Base-by-base conservation (phyloP, 2,797 vertebrate species). In the Ptychobarbus kaznakovi region DNA sequence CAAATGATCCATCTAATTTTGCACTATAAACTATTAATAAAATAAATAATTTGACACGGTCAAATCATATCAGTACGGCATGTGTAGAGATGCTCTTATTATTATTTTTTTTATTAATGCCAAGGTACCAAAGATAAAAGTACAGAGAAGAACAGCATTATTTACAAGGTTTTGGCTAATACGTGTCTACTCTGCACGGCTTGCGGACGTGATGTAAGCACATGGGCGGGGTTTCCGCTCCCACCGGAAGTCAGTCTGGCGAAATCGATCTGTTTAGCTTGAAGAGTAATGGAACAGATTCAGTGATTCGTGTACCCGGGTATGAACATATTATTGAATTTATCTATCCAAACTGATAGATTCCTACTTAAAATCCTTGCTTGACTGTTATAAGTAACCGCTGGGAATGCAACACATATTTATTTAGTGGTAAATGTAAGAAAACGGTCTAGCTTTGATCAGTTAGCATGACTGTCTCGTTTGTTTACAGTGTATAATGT, bases 251-350 rank as follows among this genome's bases (percentile, higher is more conserved):
- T 49, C 3, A 49, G 9, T 2, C 22, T 15, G 56, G 32, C 38
- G 28, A 61, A 28, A 35, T 25, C 42, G 20, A 32, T 35, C 22
- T 56, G 40, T 18, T 85, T 61, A 72, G 28, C 53, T 13, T 20
- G 4, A 40, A 53, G 25, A 79, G 49, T 4, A 49, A 85, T 85
- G 83, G 83, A 40, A 38, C 3, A 72, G 46, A 70, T 38, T n/a
- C 65, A 35, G n/a, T 80, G 68, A 85, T n/a, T 35, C 40, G 9
- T 44, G 49, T 49, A 46, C 38, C 32, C 66, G 22, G 77, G 83
- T 85, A 85, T 72, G 66, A 69, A 3, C 4, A 32, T 7, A n/a
- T 28, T 15, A 6, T 4, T 68, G 0, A 12, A 35, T 49, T n/a
- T 9, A 28, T 56, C 12, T 3, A 5, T 73, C 6, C 44, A 15